A percentile compares a stretch with the other conserved stretches of the same genome.
Conservation (phyloP, 1,140 invertebrate genomes). For the Artemia franciscana region DNA sequence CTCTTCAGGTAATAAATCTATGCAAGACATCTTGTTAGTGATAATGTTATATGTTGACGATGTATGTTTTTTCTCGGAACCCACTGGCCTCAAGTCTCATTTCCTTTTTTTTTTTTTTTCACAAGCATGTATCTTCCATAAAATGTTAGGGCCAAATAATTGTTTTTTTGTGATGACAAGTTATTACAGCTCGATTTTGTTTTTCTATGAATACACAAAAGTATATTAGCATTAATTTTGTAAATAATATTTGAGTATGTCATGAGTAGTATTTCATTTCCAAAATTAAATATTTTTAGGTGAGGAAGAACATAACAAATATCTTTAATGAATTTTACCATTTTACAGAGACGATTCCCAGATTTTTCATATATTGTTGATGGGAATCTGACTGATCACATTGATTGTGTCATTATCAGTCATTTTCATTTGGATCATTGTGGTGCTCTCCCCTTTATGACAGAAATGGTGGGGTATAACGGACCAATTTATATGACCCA, state of each 20-base stretch:
- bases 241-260: no score
- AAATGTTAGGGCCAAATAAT: no score
- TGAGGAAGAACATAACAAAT: no score
- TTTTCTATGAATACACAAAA: conserved; percentile 3
- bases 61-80: no score
- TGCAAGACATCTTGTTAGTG: no score
- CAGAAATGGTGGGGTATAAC: conserved; percentile 89
- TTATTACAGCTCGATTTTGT: background rate
- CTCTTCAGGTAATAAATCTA: no score
- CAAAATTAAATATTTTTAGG: conserved; percentile 3
- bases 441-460: conserved; percentile 92
- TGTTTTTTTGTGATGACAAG: background rate
- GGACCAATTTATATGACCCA: conserved; percentile 99
- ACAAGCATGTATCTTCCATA: no score
- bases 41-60: no score
- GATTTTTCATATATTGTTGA: conserved; percentile 87
- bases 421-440: conserved; percentile 99
- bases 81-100: no score
- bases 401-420: conserved; percentile 98
- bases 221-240: no score
- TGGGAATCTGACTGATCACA: conserved; percentile 66
- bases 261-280: no score
- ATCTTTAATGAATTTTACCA: conserved; percentile 10
- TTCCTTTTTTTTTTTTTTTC: no score
- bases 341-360: conserved; percentile 59